A percentile compares a stretch with the other conserved stretches of the same genome.
Evolutionary conservation across 1,140 invertebrate species (phyloP).

Genomic region (Zaprionus ornatus): DNA sequence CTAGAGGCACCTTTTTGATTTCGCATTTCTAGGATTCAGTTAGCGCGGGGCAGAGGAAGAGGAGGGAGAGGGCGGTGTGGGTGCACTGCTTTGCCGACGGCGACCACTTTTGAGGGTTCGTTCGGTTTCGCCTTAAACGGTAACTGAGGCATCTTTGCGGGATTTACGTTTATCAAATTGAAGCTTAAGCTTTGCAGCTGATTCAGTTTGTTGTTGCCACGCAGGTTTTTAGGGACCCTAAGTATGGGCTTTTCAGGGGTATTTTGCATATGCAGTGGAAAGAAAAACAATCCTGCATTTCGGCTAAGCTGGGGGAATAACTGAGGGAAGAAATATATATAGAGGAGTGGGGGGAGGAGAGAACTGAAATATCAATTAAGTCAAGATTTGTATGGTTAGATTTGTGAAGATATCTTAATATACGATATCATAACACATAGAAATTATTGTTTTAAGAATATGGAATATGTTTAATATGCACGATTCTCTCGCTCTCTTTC

Average conservation of each 20-base stretch:
- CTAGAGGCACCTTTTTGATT: conserved; percentile 63
- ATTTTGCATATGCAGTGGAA: conserved; percentile 18
- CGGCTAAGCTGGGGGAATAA: not conserved
- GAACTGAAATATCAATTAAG: not conserved
- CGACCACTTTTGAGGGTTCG: conserved; percentile 54
- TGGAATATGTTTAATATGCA: not conserved
- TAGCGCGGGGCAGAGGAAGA: not conserved
- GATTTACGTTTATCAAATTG: conserved; percentile 73
- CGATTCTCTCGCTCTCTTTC: not conserved
- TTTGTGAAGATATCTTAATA: too few relatives aligned
- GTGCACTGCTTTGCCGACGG: conserved; percentile 3
- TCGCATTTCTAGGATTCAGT: conserved; percentile 28
- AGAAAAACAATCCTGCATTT: conserved; percentile 1
- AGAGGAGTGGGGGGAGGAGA: not conserved
- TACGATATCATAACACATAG: too few relatives aligned
- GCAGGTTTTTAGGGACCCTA: not conserved
- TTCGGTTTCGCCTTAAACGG: conserved; percentile 23
- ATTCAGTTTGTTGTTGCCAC: conserved; percentile 46
- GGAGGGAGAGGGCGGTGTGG: not conserved
- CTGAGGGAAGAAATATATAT: not conserved
- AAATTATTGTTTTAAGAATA: not conserved
- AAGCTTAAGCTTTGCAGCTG: conserved; percentile 65
- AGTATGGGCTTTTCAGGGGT: not conserved
- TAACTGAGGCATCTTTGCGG: conserved; percentile 32
- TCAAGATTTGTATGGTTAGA: too few relatives aligned